Evolutionary conservation across 2,888 invertebrate species (phyloP).

Genomic region (Parnassius smintheus): DNA sequence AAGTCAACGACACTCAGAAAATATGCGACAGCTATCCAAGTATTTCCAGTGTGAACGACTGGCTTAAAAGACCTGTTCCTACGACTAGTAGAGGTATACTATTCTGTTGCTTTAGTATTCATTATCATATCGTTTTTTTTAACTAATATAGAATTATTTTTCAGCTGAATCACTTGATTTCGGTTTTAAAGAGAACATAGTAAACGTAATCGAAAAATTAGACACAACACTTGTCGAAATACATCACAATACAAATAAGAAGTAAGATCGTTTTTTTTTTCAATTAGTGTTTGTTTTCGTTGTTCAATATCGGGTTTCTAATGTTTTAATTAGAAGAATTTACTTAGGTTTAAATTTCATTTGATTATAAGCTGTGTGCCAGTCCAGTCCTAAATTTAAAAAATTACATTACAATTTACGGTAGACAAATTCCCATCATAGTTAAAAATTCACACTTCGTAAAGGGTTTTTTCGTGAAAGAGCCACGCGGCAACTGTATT

Average conservation of each 20-base stretch:
- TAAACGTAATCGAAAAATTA: constrained; percentile 52
- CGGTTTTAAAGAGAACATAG: constrained; percentile 40
- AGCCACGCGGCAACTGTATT: no score
- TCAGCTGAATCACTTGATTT: constrained; percentile 37
- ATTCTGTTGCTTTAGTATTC: background rate
- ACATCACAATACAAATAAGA: constrained; percentile 50
- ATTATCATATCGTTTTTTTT: constrained; percentile 6
- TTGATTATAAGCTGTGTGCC: no score
- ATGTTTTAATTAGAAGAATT: no score
- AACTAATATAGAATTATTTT: constrained; percentile 15
- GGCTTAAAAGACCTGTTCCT: constrained; percentile 47
- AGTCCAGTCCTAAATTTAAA: no score
- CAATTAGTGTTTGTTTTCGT: background rate
- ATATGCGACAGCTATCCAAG: constrained; percentile 40
- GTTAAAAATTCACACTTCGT: no score
- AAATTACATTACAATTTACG: no score
- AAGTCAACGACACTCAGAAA: constrained; percentile 23
- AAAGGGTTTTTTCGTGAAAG: no score
- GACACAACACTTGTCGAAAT: constrained; percentile 57
- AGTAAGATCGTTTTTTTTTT: constrained; percentile 38
- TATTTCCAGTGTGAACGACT: constrained; percentile 48
- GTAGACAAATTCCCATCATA: no score
- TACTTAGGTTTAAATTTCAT: no score
- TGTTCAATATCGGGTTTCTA: background rate
- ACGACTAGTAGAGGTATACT: constrained; percentile 37